Percentiles rank a stretch among this genome's conserved stretches.
phyloP scores from a whole-genome alignment of 2,888 invertebrate species.

The Boloria euphrosyne region DNA sequence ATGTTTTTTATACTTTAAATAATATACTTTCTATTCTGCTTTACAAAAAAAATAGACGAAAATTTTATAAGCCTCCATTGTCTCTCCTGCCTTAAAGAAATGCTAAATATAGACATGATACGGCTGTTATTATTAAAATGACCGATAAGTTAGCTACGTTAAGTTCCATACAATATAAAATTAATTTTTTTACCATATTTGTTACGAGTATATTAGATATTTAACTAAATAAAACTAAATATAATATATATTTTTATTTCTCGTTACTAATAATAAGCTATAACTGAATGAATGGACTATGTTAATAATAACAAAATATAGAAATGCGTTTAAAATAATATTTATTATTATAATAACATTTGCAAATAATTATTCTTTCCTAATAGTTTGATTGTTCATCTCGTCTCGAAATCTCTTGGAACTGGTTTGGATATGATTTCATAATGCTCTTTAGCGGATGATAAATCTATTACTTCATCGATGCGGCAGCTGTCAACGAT shows the following conservation, averaged over 20 bases:
- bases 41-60: background rate
- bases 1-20: no score
- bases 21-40: background rate
- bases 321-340: no score
- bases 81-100: background rate
- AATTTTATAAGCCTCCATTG: background rate
- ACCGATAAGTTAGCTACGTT: no score
- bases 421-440: conserved; percentile 16
- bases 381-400: conserved; percentile 9
- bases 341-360: no score
- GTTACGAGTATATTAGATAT: no score
- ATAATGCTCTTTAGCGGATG: conserved; percentile 10
- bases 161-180: no score
- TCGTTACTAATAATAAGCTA: no score
- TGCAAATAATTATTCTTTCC: conserved; percentile 6
- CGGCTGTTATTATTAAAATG: background rate
- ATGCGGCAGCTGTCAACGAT: conserved; percentile 2
- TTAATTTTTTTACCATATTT: no score
- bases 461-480: conserved; percentile 13
- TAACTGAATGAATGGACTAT: no score
- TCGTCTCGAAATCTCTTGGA: conserved; percentile 10
- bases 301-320: no score
- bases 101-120: conserved; percentile 16
- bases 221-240: no score
- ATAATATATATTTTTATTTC: no score